Evolutionary conservation across 2,888 invertebrate species (phyloP), one percentile per base, ranked within the genome.

Genomic region (Leucophenga montana): DNA sequence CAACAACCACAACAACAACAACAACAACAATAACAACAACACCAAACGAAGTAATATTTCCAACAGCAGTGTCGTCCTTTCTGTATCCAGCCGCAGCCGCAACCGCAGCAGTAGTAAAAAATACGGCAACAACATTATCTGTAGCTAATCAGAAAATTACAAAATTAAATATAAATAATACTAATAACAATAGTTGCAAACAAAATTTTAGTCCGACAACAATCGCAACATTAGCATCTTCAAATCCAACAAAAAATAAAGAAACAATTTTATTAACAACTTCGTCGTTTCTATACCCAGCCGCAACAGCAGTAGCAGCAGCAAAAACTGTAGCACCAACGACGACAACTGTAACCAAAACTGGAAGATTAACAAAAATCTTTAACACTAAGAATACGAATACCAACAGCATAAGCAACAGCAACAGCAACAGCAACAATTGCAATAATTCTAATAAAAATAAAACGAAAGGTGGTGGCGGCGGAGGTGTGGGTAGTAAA

Each of bases 1-100:
- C 67, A 75, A 64, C 57, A 75, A n/a, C n/a, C n/a, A n/a, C n/a
- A 62, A 77, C 68, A 65, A 77, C 39, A 53, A 44, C 22, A 22
- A 22, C 54, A 33, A 20, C 8, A 65, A 54, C 33, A 71, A 50
- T 16, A 67, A 71, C 66, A 75, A 71, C 72, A 66, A 39, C 68
- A 66, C 54, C 66, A 78, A 74, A 69, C 69, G 74, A 69, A 79
- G 75, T 73, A 75, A 53, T 73, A 73, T 56, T 65, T 67, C 9
- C 71, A 69, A 8, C 68, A 72, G 13, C 27, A 61, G 46, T 27
- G 16, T 61, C 33, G 44, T 16, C 14, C 13, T 16, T 39, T 33
- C 61, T 18, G 11, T 64, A 67, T 20, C 68, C 62, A 14, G 20
- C 64, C 59, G 13, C 69, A 71, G 31, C 68, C 64, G 16, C 71